Percentiles rank a stretch among this genome's conserved stretches.
Conservation (phyloP, 2,797 vertebrate genomes). For the Chelonia mydas region DNA sequence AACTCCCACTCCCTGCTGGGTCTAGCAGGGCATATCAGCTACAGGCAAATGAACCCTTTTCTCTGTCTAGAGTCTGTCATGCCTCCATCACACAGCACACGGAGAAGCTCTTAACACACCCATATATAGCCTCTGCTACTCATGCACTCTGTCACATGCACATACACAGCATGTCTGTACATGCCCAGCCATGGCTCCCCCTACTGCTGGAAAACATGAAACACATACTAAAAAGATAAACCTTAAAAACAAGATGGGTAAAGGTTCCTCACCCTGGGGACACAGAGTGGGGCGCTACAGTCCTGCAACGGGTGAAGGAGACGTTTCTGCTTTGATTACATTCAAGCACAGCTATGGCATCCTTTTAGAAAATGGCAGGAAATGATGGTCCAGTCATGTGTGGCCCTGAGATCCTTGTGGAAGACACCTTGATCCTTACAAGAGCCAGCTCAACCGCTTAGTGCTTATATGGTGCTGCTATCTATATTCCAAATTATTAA, state of each 20-base stretch:
- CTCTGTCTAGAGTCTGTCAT: neutral
- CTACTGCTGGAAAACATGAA: neutral
- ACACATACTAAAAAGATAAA: neutral
- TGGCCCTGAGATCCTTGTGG: neutral
- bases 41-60: neutral
- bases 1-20: neutral
- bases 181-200: neutral
- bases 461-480: neutral
- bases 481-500: neutral
- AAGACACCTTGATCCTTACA: neutral
- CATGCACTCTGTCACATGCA: neutral
- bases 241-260: neutral
- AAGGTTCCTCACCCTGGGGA: neutral
- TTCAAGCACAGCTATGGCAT: fast-evolving
- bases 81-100: neutral
- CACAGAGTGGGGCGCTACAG: neutral
- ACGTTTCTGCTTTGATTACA: neutral
- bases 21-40: neutral
- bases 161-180: neutral
- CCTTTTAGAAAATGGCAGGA: fast-evolving
- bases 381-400: neutral
- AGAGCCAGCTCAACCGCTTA: neutral
- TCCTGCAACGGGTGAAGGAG: neutral
- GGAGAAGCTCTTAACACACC: neutral
- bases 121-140: neutral